Base-by-base conservation (phyloP, 2,888 invertebrate species). In the Emmelina monodactyla region DNA sequence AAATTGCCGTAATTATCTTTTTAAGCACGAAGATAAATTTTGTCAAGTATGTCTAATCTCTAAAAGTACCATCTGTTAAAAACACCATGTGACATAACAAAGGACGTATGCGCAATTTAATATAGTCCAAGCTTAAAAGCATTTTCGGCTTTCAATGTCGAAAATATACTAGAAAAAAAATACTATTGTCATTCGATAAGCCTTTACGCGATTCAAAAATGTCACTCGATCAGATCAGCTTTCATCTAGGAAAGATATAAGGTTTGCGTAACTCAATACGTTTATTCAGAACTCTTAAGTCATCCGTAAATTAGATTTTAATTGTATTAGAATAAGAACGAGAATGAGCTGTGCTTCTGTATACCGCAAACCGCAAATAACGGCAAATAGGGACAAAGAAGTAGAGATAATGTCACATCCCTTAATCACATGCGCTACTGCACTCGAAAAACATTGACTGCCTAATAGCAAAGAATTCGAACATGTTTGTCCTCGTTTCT, bases 391-490 rank as follows among this genome's bases (percentile, higher is more conserved):
- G 59, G 62, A 69, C 68, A 73, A 72, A 65, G 66, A 67, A 55
- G 51, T 60, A 58, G 60, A 70, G 65, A 76, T 76, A 73, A 71
- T 72, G 67, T 78, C 63, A 67, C 68, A 75, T 78, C 76, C 76
- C 69, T 70, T 78, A 78, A 79, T 79, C 75, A 78, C 73, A 79
- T 79, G 78, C 78, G 66, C 69, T 65, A 73, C 51, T 79, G 75
- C 67, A 57, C 63, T 60, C 59, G 63, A 71, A 76, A 72, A 73
- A 62, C 71, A 62, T 72, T 68, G 62, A 62, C 61, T 60, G 60
- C 61, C 58, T 58, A 59, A 66, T 61, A 58, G 52, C 55, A 53
- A 54, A 52, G 52, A 58, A 62, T 62, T 66, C 52, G 55, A 57
- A 57, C 51, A 51, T 59, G 58, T 64, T 64, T 58, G 62, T 63